These are phyloP conservation scores for Dissostichus mawsoni DNA, from an alignment of 2,113 vertebrate genomes.

Conservation along the genomic window DNA sequence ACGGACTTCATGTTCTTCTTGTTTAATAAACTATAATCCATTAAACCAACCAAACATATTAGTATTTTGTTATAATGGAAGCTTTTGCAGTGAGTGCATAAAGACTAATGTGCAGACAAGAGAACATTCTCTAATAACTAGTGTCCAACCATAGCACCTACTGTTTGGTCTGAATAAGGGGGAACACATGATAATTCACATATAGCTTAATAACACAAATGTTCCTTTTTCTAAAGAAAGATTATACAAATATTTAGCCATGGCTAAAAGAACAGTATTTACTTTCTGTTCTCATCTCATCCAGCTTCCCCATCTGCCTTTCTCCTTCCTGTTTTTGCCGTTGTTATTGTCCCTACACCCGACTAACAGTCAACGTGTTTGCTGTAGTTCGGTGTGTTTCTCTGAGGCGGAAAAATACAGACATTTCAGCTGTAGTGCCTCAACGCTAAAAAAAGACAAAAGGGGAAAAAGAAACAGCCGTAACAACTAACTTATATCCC, in stretches of 20 bases:
- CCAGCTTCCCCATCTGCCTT: conserved; percentile 8
- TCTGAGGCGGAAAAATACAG: conserved; percentile 42
- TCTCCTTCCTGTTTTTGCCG: conserved; percentile 15
- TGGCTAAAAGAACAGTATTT: conserved; percentile 33
- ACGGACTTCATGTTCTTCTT: too few relatives aligned
- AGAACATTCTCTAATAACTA: neutral
- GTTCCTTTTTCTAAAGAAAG: neutral
- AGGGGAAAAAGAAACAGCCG: conserved; percentile 9
- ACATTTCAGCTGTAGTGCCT: conserved; percentile 21
- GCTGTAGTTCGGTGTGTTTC: conserved; percentile 51
- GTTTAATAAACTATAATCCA: too few relatives aligned
- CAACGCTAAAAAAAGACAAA: conserved; percentile 7
- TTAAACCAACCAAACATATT: too few relatives aligned
- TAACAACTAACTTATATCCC: conserved; percentile 33
- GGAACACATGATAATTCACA: neutral
- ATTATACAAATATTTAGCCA: neutral
- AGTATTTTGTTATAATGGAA: too few relatives aligned
- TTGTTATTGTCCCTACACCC: conserved; percentile 49
- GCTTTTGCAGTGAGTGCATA: too few relatives aligned
- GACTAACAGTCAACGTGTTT: conserved; percentile 53
- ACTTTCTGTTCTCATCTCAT: conserved; percentile 20
- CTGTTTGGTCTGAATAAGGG: neutral
- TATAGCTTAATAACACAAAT: neutral
- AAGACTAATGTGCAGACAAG: neutral
- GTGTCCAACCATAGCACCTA: neutral